Evolutionary conservation across 2,113 vertebrate genomes (phyloP).

Genomic region (Sander lucioperca): DNA sequence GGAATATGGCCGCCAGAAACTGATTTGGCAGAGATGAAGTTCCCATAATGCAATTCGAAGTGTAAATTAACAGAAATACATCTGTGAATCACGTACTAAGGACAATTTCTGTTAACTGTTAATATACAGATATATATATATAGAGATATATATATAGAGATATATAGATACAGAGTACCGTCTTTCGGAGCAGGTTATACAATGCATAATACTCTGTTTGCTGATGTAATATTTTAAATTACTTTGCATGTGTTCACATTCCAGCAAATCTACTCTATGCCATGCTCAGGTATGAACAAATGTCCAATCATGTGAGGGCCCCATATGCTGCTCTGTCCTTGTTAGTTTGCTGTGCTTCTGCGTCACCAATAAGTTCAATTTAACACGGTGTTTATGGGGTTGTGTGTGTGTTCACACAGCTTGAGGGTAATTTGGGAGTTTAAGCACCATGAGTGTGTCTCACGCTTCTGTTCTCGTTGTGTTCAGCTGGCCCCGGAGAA

Average conservation of each 20-base stretch:
- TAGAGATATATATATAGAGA: no score
- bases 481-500: slow-evolving; percentile 95
- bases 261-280: background rate
- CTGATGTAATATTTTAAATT: background rate
- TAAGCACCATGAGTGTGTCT: slow-evolving; percentile 30
- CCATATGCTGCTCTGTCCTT: slow-evolving; percentile 43
- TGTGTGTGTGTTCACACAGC: slow-evolving; percentile 31
- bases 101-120: no score
- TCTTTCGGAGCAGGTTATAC: no score
- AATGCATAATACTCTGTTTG: background rate
- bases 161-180: no score
- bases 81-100: no score
- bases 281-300: slow-evolving; percentile 53
- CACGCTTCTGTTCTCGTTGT: slow-evolving; percentile 50
- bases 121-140: no score
- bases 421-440: slow-evolving; percentile 33
- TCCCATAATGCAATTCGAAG: no score
- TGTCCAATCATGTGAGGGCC: slow-evolving; percentile 26
- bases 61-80: no score
- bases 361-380: slow-evolving; percentile 39
- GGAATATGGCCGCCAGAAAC: no score
- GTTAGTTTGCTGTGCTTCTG: slow-evolving; percentile 37
- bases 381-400: slow-evolving; percentile 3
- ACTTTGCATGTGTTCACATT: background rate
- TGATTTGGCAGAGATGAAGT: no score